Conservation (phyloP, 2,113 vertebrate genomes). For the Pangasianodon gigas region DNA sequence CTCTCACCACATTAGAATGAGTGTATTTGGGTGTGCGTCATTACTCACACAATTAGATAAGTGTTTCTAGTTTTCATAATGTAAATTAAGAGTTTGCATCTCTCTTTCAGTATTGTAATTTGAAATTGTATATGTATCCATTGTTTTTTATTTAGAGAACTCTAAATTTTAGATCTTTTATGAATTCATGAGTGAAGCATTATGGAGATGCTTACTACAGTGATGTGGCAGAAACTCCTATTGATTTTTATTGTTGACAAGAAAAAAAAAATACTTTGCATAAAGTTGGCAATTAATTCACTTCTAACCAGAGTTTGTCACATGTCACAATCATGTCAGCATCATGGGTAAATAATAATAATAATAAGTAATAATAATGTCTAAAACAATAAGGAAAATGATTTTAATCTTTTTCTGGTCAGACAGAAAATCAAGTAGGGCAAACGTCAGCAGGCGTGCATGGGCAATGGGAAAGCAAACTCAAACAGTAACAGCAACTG, state of each 20-base stretch:
- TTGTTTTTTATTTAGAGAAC: not conserved
- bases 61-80: not conserved
- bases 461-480: not conserved
- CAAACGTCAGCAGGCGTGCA: constrained; percentile 2
- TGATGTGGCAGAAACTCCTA: not conserved
- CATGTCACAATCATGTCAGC: not conserved
- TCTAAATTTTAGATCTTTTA: not conserved
- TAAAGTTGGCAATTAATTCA: not conserved
- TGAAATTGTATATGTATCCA: not conserved
- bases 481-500: constrained; percentile 3
- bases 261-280: not conserved
- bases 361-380: not conserved
- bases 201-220: not conserved
- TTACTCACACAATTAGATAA: constrained; percentile 50
- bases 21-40: constrained; percentile 16
- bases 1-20: not conserved
- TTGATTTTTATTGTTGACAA: not conserved
- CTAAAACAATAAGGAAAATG: too few relatives aligned
- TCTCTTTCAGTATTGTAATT: not conserved
- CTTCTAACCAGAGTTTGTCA: not conserved
- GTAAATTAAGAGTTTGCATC: not conserved
- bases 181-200: not conserved
- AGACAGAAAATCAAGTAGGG: not conserved
- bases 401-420: not conserved
- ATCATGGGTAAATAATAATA: not conserved